Percentiles rank a stretch among this genome's conserved stretches.
phyloP scores from a whole-genome alignment of 2,888 invertebrate genomes.

The Synanthedon andrenaeformis region DNA sequence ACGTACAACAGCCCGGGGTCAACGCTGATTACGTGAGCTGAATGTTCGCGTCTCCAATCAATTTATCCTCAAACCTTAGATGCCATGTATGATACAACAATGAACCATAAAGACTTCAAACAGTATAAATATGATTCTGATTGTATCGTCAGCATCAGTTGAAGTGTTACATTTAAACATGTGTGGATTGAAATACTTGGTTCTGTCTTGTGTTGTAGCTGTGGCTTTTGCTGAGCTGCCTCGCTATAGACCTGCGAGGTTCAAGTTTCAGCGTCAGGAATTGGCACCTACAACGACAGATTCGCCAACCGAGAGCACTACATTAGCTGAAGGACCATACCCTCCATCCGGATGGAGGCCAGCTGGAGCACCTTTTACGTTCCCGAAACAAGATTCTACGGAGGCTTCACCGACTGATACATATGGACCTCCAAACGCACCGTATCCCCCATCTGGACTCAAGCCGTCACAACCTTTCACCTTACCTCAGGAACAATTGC shows the following conservation, averaged over 20 bases:
- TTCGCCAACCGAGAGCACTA: conserved; percentile 41
- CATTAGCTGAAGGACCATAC: conserved; percentile 19
- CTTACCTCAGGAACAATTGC: conserved; percentile 37
- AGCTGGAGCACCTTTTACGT: conserved; percentile 38
- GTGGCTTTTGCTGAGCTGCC: conserved; percentile 49
- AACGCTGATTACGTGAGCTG: conserved; percentile 41
- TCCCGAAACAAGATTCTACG: conserved; percentile 23
- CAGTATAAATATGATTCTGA: conserved; percentile 31
- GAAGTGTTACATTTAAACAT: conserved; percentile 24
- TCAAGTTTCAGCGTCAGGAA: conserved; percentile 55
- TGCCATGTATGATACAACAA: conserved; percentile 49
- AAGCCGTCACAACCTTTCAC: conserved; percentile 47
- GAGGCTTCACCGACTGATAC: conserved; percentile 23
- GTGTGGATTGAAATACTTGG: conserved; percentile 29
- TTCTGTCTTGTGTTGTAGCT: conserved; percentile 32
- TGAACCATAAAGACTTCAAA: conserved; percentile 37
- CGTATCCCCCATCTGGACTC: conserved; percentile 57
- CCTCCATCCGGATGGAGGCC: conserved; percentile 51
- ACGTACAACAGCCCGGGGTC: conserved; percentile 32
- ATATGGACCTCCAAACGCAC: conserved; percentile 34
- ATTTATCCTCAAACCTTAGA: conserved; percentile 31
- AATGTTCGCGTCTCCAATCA: conserved; percentile 4
- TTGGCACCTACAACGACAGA: conserved; percentile 57
- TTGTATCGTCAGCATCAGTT: conserved; percentile 12
- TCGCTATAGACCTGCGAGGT: conserved; percentile 58